phyloP scores from a whole-genome alignment of 2,888 invertebrate genomes.

The Mesorhabditis sp. region DNA sequence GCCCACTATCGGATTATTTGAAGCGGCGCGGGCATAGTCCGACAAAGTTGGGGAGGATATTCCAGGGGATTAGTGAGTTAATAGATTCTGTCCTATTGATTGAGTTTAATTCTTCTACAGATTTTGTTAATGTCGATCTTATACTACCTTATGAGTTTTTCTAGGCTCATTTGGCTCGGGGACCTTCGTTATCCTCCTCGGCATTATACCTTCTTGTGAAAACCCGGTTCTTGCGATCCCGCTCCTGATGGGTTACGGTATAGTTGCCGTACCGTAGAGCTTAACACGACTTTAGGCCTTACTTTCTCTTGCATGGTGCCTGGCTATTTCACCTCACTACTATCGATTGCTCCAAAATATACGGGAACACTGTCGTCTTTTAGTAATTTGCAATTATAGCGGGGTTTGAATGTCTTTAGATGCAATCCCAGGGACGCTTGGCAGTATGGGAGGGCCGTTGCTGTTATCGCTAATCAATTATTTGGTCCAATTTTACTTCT shows the following conservation, averaged over 20 bases:
- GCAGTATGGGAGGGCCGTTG: too few relatives aligned
- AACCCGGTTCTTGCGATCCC: background rate
- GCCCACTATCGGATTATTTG: background rate
- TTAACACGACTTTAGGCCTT: background rate
- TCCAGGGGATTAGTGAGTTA: background rate
- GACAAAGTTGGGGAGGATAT: background rate
- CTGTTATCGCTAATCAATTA: too few relatives aligned
- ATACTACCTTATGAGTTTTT: too few relatives aligned
- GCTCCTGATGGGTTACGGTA: background rate
- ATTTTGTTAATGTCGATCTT: too few relatives aligned
- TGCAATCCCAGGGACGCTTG: too few relatives aligned
- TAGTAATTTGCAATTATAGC: too few relatives aligned
- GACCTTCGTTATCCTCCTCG: background rate
- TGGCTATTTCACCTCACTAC: background rate
- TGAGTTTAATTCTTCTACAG: too few relatives aligned
- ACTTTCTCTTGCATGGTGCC: slow-evolving; percentile 5
- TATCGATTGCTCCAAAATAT: background rate
- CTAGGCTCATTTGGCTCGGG: background rate
- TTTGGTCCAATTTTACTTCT: too few relatives aligned
- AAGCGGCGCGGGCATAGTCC: background rate
- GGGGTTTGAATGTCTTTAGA: too few relatives aligned
- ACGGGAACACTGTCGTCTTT: background rate
- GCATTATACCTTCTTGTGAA: background rate
- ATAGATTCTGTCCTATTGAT: too few relatives aligned
- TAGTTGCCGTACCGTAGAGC: too few relatives aligned